These are phyloP conservation scores for Phengaris arion DNA, from an alignment of 2,888 invertebrate species.

Conservation along the genomic window DNA sequence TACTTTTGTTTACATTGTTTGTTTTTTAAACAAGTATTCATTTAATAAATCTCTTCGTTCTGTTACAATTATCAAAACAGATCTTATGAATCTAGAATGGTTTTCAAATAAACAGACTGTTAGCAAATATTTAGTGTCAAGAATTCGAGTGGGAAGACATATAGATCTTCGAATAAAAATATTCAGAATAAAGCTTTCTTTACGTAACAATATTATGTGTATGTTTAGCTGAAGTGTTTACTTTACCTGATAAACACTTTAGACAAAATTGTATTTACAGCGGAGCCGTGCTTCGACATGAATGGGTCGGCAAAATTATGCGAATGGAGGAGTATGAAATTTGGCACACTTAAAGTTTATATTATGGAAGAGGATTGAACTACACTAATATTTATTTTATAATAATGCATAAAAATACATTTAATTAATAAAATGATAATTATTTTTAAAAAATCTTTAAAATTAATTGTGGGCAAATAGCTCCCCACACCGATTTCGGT, in stretches of 20 bases:
- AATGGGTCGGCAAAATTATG: too few relatives aligned
- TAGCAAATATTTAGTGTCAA: conserved; percentile 7
- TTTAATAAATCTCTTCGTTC: background rate
- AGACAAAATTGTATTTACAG: background rate
- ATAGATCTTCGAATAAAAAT: background rate
- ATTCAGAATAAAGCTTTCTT: background rate
- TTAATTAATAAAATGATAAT: too few relatives aligned
- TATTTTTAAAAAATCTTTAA: too few relatives aligned
- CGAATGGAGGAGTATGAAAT: too few relatives aligned
- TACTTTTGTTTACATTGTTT: background rate
- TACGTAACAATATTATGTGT: background rate
- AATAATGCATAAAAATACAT: too few relatives aligned
- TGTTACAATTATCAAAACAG: conserved; percentile 17
- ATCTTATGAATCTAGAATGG: background rate
- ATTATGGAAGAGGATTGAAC: too few relatives aligned
- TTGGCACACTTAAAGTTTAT: too few relatives aligned
- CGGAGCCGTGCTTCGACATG: background rate
- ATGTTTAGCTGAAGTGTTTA: background rate
- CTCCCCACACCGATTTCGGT: too few relatives aligned
- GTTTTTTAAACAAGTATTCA: background rate
- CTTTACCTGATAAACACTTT: background rate
- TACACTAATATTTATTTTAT: too few relatives aligned
- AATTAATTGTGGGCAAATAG: too few relatives aligned
- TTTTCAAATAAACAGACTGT: conserved; percentile 11
- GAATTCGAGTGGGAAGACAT: background rate